These are phyloP conservation scores for Nestor notabilis DNA, from an alignment of 2,113 vertebrate genomes.

Conservation along the genomic window DNA sequence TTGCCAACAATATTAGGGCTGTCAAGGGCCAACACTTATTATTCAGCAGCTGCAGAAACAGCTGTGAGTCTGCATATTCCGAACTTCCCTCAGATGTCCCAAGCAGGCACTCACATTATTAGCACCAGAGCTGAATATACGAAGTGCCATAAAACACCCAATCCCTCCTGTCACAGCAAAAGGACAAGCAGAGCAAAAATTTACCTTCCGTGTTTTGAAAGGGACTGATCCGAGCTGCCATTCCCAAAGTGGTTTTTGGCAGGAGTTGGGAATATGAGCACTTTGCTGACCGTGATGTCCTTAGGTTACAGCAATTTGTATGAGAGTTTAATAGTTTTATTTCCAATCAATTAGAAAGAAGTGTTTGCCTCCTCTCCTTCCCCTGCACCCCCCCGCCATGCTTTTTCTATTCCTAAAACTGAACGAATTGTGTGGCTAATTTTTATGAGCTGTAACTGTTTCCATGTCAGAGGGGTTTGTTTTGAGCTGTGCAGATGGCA, in stretches of 20 bases:
- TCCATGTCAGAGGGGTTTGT: background rate
- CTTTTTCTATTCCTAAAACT: background rate
- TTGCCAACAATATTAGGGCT: background rate
- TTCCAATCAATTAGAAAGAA: background rate
- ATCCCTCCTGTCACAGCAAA: background rate
- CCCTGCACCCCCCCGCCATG: background rate
- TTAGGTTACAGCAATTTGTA: background rate
- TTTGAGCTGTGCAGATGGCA: background rate
- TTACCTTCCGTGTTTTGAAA: background rate
- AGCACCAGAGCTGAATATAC: background rate
- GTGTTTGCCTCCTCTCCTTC: background rate
- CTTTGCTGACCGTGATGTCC: background rate
- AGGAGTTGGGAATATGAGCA: background rate
- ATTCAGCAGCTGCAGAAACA: constrained; percentile 53
- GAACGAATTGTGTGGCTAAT: background rate
- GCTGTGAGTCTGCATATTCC: background rate
- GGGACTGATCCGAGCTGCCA: background rate
- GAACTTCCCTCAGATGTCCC: background rate
- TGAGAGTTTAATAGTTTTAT: background rate
- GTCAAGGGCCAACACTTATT: constrained; percentile 9
- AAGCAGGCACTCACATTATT: background rate
- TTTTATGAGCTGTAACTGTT: background rate
- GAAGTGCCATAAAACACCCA: background rate
- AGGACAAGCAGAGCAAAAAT: background rate
- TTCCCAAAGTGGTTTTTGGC: background rate